Conservation (phyloP, 2,888 invertebrate genomes). For the Apamea crenata region DNA sequence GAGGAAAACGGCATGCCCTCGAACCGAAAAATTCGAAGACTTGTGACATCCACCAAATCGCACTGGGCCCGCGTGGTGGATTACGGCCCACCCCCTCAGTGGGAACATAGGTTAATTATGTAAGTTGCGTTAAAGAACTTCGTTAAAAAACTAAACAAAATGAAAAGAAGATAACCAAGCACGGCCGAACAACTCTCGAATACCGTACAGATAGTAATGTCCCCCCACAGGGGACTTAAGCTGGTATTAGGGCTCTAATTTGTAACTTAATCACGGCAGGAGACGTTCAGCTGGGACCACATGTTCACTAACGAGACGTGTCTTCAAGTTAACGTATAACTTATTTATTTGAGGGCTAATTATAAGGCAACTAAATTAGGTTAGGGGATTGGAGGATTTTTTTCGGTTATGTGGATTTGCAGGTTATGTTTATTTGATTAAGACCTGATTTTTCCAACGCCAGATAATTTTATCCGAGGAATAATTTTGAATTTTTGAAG, state of each 20-base stretch:
- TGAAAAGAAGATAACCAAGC: neutral
- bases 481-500: too few relatives aligned
- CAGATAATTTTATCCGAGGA: too few relatives aligned
- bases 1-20: too few relatives aligned
- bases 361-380: slow-evolving; percentile 21
- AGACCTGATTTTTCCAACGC: too few relatives aligned
- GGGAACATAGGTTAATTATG: neutral
- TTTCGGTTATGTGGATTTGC: neutral
- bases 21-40: too few relatives aligned
- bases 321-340: slow-evolving; percentile 53
- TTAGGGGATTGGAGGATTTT: neutral
- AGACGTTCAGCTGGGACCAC: slow-evolving; percentile 57
- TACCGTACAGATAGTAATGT: slow-evolving; percentile 22
- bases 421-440: neutral
- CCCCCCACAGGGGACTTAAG: slow-evolving; percentile 45
- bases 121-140: neutral
- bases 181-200: neutral
- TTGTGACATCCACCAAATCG: too few relatives aligned
- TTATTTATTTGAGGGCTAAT: slow-evolving; percentile 55
- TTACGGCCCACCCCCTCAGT: too few relatives aligned
- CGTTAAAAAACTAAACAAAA: neutral
- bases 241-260: slow-evolving; percentile 58
- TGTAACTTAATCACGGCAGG: slow-evolving; percentile 64
- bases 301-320: slow-evolving; percentile 58
- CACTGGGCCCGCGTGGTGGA: too few relatives aligned